Conservation (phyloP, 2,888 invertebrate genomes). For the Drosophila borealis region DNA sequence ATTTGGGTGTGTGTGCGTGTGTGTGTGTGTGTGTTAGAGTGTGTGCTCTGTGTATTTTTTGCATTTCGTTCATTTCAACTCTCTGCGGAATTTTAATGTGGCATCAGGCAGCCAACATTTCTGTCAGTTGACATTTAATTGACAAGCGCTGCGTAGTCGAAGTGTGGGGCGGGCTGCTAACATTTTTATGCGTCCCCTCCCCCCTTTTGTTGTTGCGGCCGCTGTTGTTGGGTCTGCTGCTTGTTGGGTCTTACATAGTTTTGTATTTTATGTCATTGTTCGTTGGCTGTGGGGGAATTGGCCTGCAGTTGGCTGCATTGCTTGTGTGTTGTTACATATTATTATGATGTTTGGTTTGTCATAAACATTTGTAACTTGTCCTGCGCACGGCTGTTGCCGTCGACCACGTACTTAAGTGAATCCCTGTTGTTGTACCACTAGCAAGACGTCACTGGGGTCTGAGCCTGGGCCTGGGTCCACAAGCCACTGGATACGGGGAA, state of each 20-base stretch:
- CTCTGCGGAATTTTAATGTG: constrained; percentile 65
- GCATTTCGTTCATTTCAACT: constrained; percentile 18
- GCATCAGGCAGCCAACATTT: constrained; percentile 60
- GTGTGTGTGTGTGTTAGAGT: not conserved
- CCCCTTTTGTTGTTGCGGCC: constrained; percentile 7
- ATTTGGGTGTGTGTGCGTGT: not conserved
- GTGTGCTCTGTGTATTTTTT: constrained; percentile 2
- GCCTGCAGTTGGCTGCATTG: constrained; percentile 49
- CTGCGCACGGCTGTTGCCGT: constrained; percentile 16
- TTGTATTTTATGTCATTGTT: constrained; percentile 49
- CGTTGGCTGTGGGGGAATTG: constrained; percentile 33
- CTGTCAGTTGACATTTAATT: constrained; percentile 77
- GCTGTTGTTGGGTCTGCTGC: constrained; percentile 19
- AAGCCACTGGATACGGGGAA: constrained; percentile 26
- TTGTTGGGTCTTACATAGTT: constrained; percentile 39
- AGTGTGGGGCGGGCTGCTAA: constrained; percentile 23
- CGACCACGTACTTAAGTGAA: constrained; percentile 44
- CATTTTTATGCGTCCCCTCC: constrained; percentile 27
- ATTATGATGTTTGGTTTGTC: constrained; percentile 79
- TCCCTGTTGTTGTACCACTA: constrained; percentile 11
- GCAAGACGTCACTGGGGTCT: constrained; percentile 4
- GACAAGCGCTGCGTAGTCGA: constrained; percentile 54
- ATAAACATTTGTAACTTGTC: constrained; percentile 78
- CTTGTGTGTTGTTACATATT: constrained; percentile 60
- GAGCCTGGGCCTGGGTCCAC: constrained; percentile 9